phyloP scores from a whole-genome alignment of 2,797 vertebrate species.

The Rhinoraja longicauda region DNA sequence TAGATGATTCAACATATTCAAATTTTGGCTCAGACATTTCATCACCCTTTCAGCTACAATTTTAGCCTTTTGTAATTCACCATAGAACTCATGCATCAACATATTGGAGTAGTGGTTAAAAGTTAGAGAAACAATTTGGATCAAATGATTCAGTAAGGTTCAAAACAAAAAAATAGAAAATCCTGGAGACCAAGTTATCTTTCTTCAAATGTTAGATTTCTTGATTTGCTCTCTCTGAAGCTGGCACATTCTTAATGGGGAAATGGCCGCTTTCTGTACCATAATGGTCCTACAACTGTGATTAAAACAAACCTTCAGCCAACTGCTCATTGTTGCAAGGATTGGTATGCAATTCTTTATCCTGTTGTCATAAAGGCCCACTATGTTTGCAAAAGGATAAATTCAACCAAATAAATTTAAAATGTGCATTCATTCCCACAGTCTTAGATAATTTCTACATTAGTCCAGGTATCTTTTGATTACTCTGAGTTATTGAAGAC shows the following conservation, averaged over 20 bases:
- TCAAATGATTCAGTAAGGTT: neutral
- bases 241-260: too few species aligned
- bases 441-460: too few species aligned
- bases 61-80: neutral
- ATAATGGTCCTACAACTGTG: too few species aligned
- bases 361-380: conserved; percentile 84
- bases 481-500: too few species aligned
- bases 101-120: neutral
- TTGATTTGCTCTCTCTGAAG: too few species aligned
- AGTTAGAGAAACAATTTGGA: neutral
- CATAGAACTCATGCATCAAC: neutral
- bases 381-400: conserved; percentile 52
- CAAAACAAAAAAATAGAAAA: neutral
- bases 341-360: conserved; percentile 90
- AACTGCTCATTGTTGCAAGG: conserved; percentile 74
- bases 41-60: neutral
- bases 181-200: neutral
- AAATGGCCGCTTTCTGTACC: too few species aligned
- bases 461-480: too few species aligned
- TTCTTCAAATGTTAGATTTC: too few species aligned
- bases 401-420: neutral
- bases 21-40: neutral
- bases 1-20: neutral
- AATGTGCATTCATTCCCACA: too few species aligned
- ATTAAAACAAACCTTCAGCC: too few species aligned